A percentile compares a stretch with the other conserved stretches of the same genome.
phyloP scores from a whole-genome alignment of 2,797 vertebrate genomes.

The Argentina silus region DNA sequence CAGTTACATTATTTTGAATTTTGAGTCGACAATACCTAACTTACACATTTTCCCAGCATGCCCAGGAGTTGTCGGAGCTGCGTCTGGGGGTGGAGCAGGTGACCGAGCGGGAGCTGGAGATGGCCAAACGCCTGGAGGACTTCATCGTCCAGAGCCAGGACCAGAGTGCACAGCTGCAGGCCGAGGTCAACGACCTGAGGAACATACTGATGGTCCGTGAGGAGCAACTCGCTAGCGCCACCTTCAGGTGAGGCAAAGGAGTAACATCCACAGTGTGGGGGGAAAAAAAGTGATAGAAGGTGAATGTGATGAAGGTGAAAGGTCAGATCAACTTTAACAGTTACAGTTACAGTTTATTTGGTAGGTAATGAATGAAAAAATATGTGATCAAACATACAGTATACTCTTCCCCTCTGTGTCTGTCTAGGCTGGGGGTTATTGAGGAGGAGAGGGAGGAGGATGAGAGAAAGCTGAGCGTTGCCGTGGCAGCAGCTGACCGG shows the following conservation, averaged over 20 bases:
- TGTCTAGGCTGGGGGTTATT: slow-evolving; percentile 77
- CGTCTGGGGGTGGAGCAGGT: slow-evolving; percentile 79
- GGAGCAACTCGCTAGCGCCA: slow-evolving; percentile 73
- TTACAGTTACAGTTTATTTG: not conserved
- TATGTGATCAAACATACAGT: not conserved
- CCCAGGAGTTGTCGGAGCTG: slow-evolving; percentile 80
- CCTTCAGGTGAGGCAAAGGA: slow-evolving; percentile 74
- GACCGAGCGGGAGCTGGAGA: slow-evolving; percentile 80
- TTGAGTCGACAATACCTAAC: not conserved
- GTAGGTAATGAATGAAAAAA: not conserved
- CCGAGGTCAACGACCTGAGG: slow-evolving; percentile 71
- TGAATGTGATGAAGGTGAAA: no score
- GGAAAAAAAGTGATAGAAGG: no score
- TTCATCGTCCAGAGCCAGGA: slow-evolving; percentile 77
- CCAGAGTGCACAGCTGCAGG: slow-evolving; percentile 76
- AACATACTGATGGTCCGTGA: slow-evolving; percentile 71
- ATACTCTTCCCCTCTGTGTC: slow-evolving; percentile 1
- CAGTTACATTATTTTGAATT: no score
- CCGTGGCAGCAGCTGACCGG: slow-evolving; percentile 75
- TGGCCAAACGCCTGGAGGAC: slow-evolving; percentile 80
- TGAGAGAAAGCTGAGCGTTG: slow-evolving; percentile 73
- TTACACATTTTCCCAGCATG: slow-evolving; percentile 62
- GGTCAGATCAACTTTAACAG: not conserved
- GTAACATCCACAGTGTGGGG: no score
- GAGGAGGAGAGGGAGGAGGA: slow-evolving; percentile 83